Evolutionary conservation across 2,797 vertebrate species (phyloP).

Genomic region (Gymnothorax reevesii): DNA sequence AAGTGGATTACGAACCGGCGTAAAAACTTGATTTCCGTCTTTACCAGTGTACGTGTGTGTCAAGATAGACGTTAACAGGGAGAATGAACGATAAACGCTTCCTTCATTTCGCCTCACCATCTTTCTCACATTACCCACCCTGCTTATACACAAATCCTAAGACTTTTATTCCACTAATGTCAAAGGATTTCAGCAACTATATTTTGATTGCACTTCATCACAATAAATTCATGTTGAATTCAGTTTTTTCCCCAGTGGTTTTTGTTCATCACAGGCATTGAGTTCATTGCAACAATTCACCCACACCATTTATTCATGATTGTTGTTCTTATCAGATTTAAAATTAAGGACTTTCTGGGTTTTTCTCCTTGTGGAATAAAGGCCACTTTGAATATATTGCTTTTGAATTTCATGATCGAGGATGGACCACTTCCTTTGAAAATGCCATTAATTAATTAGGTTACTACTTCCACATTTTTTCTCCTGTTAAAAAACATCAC

Average conservation of each 20-base stretch:
- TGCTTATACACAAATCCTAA: slow-evolving; percentile 45
- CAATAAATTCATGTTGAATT: slow-evolving; percentile 30
- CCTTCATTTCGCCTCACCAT: slow-evolving; percentile 33
- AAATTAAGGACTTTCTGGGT: slow-evolving; percentile 49
- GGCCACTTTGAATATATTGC: slow-evolving; percentile 51
- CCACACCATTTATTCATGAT: slow-evolving; percentile 36
- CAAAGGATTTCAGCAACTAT: slow-evolving; percentile 12
- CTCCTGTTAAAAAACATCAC: slow-evolving; percentile 72
- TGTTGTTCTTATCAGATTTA: slow-evolving; percentile 44
- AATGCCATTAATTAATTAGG: slow-evolving; percentile 57
- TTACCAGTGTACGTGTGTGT: slow-evolving; percentile 6
- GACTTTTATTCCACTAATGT: slow-evolving; percentile 38
- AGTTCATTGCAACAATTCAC: slow-evolving; percentile 28
- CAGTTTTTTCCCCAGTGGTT: slow-evolving; percentile 19
- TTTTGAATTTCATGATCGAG: slow-evolving; percentile 66
- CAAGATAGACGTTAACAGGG: slow-evolving; percentile 5
- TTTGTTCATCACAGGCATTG: slow-evolving; percentile 19
- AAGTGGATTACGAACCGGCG: background rate
- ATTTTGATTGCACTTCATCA: slow-evolving; percentile 28
- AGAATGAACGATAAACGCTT: background rate
- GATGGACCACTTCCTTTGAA: slow-evolving; percentile 61
- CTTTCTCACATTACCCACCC: slow-evolving; percentile 48
- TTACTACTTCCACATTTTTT: slow-evolving; percentile 63
- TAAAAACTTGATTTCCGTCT: slow-evolving; percentile 20
- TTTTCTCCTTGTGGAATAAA: slow-evolving; percentile 54